phyloP scores from a whole-genome alignment of 64 coral and sea anemone genomes.

The Pocillopora damicornis region DNA sequence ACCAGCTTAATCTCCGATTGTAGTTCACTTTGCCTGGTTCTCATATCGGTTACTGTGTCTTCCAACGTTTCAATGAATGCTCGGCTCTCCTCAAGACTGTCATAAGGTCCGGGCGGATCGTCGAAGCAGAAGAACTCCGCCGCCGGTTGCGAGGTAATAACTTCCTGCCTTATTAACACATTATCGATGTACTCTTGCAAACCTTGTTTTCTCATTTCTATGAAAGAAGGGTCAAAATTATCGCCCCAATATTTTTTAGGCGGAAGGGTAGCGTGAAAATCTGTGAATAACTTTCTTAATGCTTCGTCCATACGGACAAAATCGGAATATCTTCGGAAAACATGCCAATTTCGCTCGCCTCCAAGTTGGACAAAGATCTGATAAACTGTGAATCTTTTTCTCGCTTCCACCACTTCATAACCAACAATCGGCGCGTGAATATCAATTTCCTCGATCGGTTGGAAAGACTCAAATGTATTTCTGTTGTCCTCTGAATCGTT shows the following conservation, averaged over 20 bases:
- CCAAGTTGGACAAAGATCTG: constrained; percentile 73
- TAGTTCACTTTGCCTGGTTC: constrained; percentile 43
- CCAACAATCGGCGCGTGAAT: constrained; percentile 88
- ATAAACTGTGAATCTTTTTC: constrained; percentile 90
- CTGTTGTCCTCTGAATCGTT: background rate
- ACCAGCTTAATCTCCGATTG: constrained; percentile 60
- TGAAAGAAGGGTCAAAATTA: constrained; percentile 81
- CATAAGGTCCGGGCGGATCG: constrained; percentile 82
- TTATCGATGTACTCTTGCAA: constrained; percentile 72
- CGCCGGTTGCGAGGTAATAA: constrained; percentile 37
- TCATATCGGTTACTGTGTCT: constrained; percentile 66
- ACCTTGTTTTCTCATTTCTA: constrained; percentile 66
- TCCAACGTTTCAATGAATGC: constrained; percentile 85
- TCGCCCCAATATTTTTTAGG: constrained; percentile 91
- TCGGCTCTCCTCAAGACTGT: constrained; percentile 83
- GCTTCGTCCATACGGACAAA: constrained; percentile 80
- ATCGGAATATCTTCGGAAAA: constrained; percentile 95
- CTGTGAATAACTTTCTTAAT: constrained; percentile 52
- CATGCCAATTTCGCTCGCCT: constrained; percentile 75
- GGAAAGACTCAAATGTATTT: constrained; percentile 44
- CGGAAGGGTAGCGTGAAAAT: constrained; percentile 50
- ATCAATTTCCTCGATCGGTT: constrained; percentile 34
- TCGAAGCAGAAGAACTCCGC: constrained; percentile 83
- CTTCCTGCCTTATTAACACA: constrained; percentile 37
- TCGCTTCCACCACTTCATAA: constrained; percentile 79